Evolutionary conservation across 1,140 invertebrate species (phyloP).

Genomic region (Drosophila tristis): DNA sequence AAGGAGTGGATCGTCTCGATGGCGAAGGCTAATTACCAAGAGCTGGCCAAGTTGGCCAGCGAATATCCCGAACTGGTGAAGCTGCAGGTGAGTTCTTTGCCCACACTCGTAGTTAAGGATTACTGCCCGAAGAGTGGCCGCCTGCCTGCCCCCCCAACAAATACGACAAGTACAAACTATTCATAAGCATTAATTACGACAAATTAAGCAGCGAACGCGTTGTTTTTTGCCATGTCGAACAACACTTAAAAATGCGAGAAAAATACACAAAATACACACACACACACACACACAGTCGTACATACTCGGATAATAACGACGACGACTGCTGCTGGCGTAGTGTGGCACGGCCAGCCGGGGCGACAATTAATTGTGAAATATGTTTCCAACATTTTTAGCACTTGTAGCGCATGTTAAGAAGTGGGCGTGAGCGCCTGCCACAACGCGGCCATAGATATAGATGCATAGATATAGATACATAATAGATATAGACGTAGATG

Average conservation of each 20-base stretch:
- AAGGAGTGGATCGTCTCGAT: conserved; percentile 94
- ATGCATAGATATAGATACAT: conserved; percentile 26
- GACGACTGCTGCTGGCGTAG: not conserved
- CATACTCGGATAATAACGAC: too few species aligned
- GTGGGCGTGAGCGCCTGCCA: conserved; percentile 54
- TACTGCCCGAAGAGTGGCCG: not conserved
- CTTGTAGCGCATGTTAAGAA: conserved; percentile 75
- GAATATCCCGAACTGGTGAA: conserved; percentile 92
- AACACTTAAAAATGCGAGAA: conserved; percentile 79
- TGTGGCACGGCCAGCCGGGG: conserved; percentile 49
- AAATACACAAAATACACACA: conserved; percentile 36
- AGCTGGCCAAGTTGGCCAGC: conserved; percentile 91
- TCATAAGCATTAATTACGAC: conserved; percentile 82
- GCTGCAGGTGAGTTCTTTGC: conserved; percentile 88
- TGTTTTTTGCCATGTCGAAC: conserved; percentile 81
- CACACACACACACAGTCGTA: too few species aligned
- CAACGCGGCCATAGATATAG: conserved; percentile 21
- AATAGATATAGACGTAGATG: conserved; percentile 15
- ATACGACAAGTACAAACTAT: conserved; percentile 81
- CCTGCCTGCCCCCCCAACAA: conserved; percentile 55
- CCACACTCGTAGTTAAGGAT: not conserved
- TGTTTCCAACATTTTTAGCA: conserved; percentile 82
- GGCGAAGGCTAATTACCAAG: conserved; percentile 92
- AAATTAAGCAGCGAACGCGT: conserved; percentile 79
- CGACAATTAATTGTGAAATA: conserved; percentile 83